These are phyloP conservation scores for Spea hammondii DNA, from an alignment of 2,797 vertebrate genomes.

Conservation along the genomic window DNA sequence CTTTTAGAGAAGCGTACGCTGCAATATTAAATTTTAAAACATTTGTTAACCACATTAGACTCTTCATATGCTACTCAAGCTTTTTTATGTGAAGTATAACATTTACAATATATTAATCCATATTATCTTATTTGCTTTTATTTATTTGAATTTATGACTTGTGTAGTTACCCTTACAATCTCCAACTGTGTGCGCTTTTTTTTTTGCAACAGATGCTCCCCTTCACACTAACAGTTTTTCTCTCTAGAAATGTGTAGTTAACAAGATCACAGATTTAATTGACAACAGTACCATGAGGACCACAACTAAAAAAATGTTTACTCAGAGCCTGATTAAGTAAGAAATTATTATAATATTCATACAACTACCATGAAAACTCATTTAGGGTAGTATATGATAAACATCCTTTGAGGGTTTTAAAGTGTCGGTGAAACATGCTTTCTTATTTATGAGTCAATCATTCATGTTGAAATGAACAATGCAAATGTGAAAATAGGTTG, in stretches of 20 bases:
- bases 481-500: conserved; percentile 2
- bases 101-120: not conserved
- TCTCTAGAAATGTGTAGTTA: conserved; percentile 10
- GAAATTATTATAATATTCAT: conserved; percentile 22
- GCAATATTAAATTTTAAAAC: too few species aligned
- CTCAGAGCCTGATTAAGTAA: conserved; percentile 11
- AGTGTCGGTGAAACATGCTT: conserved; percentile 9
- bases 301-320: conserved; percentile 1
- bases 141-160: not conserved
- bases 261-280: conserved; percentile 30
- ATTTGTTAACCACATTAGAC: too few species aligned
- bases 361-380: conserved; percentile 8
- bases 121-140: not conserved
- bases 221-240: not conserved
- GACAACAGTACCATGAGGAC: not conserved
- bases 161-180: not conserved
- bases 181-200: not conserved
- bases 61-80: not conserved
- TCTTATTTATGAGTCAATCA: conserved; percentile 30
- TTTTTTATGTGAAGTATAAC: not conserved
- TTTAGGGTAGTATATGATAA: conserved; percentile 10
- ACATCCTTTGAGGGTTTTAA: conserved; percentile 14
- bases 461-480: not conserved
- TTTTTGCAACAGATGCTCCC: conserved; percentile 3
- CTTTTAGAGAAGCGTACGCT: too few species aligned